Evolutionary conservation across 2,888 invertebrate genomes (phyloP), one percentile per base, ranked within the genome.

Genomic region (Hydrotaea diabolus): DNA sequence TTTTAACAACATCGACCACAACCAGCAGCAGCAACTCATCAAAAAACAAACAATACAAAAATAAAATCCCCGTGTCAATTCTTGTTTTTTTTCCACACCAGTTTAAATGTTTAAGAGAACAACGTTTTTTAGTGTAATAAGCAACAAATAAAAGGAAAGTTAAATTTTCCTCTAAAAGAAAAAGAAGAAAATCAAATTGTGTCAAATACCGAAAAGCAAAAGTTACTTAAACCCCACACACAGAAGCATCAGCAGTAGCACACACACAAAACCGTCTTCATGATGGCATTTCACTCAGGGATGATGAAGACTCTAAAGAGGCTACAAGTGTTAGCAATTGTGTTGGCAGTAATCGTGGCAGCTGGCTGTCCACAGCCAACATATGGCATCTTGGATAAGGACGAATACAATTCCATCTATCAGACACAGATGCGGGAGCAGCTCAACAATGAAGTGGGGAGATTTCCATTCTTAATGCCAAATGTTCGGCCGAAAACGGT

Each of bases 391-490:
- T 43, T 79, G 43, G 74, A 83, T 64, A 79, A 77, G 9, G 71
- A 74, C 39, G 55, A 80, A 66, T 82, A 75, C 79, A 80, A 80
- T 59, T 79, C 76, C 49, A 74, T 81, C 59, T 83, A 85, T 39
- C 76, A 77, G 13, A 21, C 21, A 7, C 81, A 86, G 11, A 43
- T 76, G 23, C 23, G 64, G 55, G 46, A 76, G 84, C 79, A 78
- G 77, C 59, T 83, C 80, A 82, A 80, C 39, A 72, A 82, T 73
- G 77, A 82, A 77, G 21, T 79, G 43, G 92, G 90, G 77, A 94
- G 94, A 84, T 97, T 95, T 90, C 94, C 96, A 80, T 93, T 97
- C 88, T 93, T 96, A 23, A 97, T 97, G 97, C 97, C 97, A 83
- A 95, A 96, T 93, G 96, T 97, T 75, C 94, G 94, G 89, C 97